Percentiles rank a stretch among this genome's conserved stretches.
Evolutionary conservation across 1,140 invertebrate genomes (phyloP).

Genomic region (Cydia splendana): DNA sequence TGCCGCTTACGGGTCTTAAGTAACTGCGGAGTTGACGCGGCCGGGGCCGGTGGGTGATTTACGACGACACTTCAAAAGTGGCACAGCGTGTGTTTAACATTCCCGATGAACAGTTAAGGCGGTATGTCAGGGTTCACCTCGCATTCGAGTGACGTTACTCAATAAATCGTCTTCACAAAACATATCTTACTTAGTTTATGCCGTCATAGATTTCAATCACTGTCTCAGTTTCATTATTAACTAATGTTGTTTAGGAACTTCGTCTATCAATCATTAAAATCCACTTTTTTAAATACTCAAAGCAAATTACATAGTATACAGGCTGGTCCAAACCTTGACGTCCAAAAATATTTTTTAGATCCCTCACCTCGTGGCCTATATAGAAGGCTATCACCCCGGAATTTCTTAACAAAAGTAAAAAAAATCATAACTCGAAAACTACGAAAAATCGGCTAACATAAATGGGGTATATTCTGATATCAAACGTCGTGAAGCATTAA

Average conservation of each 20-base stretch:
- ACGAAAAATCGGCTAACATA: no score
- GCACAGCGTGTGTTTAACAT: slow-evolving; percentile 20
- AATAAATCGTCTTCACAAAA: slow-evolving; percentile 3
- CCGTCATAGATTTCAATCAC: not conserved
- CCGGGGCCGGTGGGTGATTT: slow-evolving; percentile 37
- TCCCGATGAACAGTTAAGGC: slow-evolving; percentile 13
- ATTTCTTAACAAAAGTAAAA: no score
- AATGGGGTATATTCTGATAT: no score
- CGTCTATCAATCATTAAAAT: not conserved
- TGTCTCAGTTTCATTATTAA: not conserved
- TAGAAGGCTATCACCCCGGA: no score
- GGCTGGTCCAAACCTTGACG: no score
- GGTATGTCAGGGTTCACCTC: slow-evolving; percentile 2
- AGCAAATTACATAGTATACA: no score
- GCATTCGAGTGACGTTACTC: not conserved
- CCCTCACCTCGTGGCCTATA: no score
- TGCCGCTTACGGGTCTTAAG: slow-evolving; percentile 45
- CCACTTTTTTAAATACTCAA: not conserved
- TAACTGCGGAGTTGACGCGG: slow-evolving; percentile 49
- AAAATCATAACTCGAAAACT: no score
- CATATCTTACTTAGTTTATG: not conserved
- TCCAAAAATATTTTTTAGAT: no score
- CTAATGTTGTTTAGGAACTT: not conserved
- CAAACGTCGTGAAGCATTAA: no score
- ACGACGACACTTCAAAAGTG: slow-evolving; percentile 39